Evolutionary conservation across 2,888 invertebrate genomes (phyloP).

Genomic region (Hirudinaria manillensis): DNA sequence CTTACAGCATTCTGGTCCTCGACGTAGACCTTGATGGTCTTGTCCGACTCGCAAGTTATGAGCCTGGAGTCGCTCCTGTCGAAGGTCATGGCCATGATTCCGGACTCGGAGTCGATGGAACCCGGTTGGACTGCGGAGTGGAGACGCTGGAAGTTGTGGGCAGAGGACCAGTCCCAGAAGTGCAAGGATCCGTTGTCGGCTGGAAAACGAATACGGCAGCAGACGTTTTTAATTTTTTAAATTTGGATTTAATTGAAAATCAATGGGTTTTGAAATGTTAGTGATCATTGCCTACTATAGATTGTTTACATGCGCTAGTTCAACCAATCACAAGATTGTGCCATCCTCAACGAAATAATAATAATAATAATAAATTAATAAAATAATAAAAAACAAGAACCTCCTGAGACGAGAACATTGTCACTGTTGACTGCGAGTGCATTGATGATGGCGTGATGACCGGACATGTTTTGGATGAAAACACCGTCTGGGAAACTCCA

Average conservation of each 20-base stretch:
- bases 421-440: slow-evolving; percentile 89
- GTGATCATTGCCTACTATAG: background rate
- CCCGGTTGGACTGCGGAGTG: slow-evolving; percentile 93
- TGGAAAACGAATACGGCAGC: slow-evolving; percentile 38
- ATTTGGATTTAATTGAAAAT: too few relatives aligned
- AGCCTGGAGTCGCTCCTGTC: slow-evolving; percentile 89
- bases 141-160: slow-evolving; percentile 85
- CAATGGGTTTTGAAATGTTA: background rate
- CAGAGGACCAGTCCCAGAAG: slow-evolving; percentile 98
- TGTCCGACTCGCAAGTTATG: slow-evolving; percentile 95
- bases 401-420: slow-evolving; percentile 92
- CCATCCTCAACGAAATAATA: too few relatives aligned
- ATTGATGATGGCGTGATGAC: slow-evolving; percentile 95
- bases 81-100: slow-evolving; percentile 89
- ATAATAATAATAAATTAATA: background rate
- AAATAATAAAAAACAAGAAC: slow-evolving; percentile 41
- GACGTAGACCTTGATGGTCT: slow-evolving; percentile 96
- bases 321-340: too few relatives aligned
- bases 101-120: slow-evolving; percentile 97
- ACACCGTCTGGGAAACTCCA: slow-evolving; percentile 97
- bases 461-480: slow-evolving; percentile 90
- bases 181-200: slow-evolving; percentile 93
- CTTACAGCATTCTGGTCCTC: slow-evolving; percentile 83
- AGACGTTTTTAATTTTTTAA: background rate
- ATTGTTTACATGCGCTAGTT: too few relatives aligned